These are phyloP conservation scores for Auanema freiburgensis DNA, from an alignment of 2,888 invertebrate genomes.

Conservation along the genomic window DNA sequence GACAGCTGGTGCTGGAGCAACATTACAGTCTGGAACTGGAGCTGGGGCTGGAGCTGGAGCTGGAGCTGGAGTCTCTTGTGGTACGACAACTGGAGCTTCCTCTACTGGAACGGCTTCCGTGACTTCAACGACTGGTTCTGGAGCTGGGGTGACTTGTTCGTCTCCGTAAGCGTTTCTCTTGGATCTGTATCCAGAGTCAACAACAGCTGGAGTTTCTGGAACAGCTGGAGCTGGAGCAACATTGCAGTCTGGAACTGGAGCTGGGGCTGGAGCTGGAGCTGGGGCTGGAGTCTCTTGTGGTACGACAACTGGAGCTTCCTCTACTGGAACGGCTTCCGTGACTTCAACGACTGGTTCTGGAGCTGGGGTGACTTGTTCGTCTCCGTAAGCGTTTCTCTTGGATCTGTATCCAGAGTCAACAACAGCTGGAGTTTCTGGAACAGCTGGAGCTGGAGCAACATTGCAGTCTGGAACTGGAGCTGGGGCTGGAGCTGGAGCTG, in stretches of 20 bases:
- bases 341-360: constrained; percentile 16
- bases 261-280: constrained; percentile 24
- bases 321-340: constrained; percentile 21
- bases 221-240: constrained; percentile 18
- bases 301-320: constrained; percentile 25
- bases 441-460: constrained; percentile 15
- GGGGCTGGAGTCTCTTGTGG: constrained; percentile 14
- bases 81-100: constrained; percentile 20
- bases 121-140: constrained; percentile 10
- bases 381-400: constrained; percentile 38
- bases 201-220: constrained; percentile 14
- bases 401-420: constrained; percentile 9
- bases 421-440: constrained; percentile 17
- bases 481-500: constrained; percentile 24
- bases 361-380: constrained; percentile 30
- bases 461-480: constrained; percentile 26
- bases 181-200: constrained; percentile 28
- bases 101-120: not conserved
- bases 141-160: constrained; percentile 28
- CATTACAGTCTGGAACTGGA: no score
- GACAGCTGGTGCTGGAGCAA: no score
- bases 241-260: constrained; percentile 25
- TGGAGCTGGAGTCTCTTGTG: constrained; percentile 15
- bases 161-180: constrained; percentile 44
- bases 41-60: constrained; percentile 24